Conservation (phyloP, 2,797 vertebrate genomes). For the Tenualosa thibaudeaui region DNA sequence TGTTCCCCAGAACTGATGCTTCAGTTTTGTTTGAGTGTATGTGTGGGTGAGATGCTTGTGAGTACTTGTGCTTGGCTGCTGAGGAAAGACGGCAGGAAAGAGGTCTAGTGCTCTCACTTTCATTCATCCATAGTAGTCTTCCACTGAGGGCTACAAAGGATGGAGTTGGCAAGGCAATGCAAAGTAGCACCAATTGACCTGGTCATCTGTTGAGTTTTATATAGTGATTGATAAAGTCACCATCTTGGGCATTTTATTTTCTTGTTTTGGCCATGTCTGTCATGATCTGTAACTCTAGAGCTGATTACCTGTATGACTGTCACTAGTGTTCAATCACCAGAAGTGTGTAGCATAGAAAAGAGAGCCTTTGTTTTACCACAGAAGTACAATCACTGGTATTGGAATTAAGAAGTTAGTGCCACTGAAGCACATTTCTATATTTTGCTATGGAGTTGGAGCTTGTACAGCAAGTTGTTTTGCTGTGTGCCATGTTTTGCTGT, state of each 20-base stretch:
- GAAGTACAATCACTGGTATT: not conserved
- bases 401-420: not conserved
- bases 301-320: not conserved
- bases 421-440: not conserved
- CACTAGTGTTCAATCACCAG: not conserved
- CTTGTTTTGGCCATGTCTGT: not conserved
- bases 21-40: not conserved
- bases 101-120: not conserved
- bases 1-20: not conserved
- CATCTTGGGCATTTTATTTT: not conserved
- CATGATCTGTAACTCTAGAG: not conserved
- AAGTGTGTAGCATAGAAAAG: not conserved
- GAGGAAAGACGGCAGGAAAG: not conserved
- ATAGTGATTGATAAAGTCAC: not conserved
- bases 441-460: not conserved
- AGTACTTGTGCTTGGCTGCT: too few species aligned
- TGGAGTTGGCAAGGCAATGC: not conserved
- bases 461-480: too few species aligned
- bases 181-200: not conserved
- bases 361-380: not conserved
- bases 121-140: not conserved
- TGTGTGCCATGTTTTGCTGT: too few species aligned
- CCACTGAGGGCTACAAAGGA: not conserved
- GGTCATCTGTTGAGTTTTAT: not conserved
- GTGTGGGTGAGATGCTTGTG: constrained; percentile 2